A percentile compares a stretch with the other conserved stretches of the same genome.
phyloP scores from a whole-genome alignment of 2,888 invertebrate species.

The Callosobruchus maculatus region DNA sequence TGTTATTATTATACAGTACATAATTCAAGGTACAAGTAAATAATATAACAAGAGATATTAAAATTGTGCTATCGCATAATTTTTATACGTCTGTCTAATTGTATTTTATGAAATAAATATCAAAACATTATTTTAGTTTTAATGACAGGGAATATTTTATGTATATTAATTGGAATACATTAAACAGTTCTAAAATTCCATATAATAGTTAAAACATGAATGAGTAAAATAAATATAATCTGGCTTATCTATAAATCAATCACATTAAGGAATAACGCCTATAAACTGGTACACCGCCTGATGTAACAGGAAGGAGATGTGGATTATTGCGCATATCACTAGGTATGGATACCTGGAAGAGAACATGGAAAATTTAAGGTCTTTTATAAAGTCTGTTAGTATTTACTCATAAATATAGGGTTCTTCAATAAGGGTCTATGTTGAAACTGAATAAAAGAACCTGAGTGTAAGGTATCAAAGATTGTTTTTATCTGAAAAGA shows the following conservation, averaged over 20 bases:
- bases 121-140: background rate
- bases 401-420: too few relatives aligned
- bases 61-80: too few relatives aligned
- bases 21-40: too few relatives aligned
- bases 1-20: too few relatives aligned
- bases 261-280: constrained; percentile 20
- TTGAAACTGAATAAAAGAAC: too few relatives aligned
- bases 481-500: too few relatives aligned
- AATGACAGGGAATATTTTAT: background rate
- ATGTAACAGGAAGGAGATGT: constrained; percentile 43
- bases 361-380: background rate
- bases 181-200: too few relatives aligned
- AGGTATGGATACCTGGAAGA: constrained; percentile 36
- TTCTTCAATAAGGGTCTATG: too few relatives aligned
- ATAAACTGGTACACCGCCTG: constrained; percentile 38
- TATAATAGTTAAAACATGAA: too few relatives aligned
- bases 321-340: constrained; percentile 42
- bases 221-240: background rate
- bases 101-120: background rate
- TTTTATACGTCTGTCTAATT: constrained; percentile 5
- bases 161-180: background rate
- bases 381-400: too few relatives aligned
- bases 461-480: too few relatives aligned
- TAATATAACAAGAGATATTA: too few relatives aligned
- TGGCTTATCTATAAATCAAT: background rate